These are phyloP conservation scores for Sebastes glaucus DNA, from an alignment of 2,797 vertebrate species.

Conservation along the genomic window DNA sequence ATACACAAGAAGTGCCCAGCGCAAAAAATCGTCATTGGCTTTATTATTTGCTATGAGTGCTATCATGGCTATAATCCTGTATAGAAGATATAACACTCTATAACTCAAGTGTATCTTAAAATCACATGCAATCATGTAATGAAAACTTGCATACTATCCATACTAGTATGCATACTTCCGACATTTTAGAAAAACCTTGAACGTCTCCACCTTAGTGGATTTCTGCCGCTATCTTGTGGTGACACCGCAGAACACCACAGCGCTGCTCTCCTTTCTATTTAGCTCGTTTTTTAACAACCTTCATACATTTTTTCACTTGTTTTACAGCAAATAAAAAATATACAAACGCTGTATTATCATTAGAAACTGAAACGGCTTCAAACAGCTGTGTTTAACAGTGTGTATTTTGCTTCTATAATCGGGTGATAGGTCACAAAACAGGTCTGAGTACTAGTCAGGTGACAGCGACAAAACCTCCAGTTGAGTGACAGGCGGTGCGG, in stretches of 20 bases:
- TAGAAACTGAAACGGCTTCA: rapidly evolving
- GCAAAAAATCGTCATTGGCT: neutral
- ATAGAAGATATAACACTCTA: neutral
- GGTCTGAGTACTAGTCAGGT: slow-evolving; percentile 87
- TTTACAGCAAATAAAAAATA: neutral
- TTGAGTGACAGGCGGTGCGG: slow-evolving; percentile 51
- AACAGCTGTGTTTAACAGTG: neutral
- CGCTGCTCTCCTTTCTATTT: neutral
- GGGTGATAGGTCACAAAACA: slow-evolving; percentile 70
- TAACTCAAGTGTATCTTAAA: neutral
- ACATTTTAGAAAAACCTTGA: neutral
- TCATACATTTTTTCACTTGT: neutral
- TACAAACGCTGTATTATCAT: neutral
- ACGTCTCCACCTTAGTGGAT: neutral
- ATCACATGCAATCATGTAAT: neutral
- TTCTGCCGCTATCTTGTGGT: slow-evolving; percentile 51
- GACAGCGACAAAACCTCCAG: slow-evolving; percentile 75
- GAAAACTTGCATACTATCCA: neutral
- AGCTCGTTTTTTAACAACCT: neutral
- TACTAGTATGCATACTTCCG: neutral
- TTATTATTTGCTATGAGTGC: neutral
- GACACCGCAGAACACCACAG: neutral
- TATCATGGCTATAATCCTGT: neutral
- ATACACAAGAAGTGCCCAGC: rapidly evolving
- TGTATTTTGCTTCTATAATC: too few relatives aligned